Conservation (phyloP, 2,113 vertebrate genomes). For the Lipophrys pholis region DNA sequence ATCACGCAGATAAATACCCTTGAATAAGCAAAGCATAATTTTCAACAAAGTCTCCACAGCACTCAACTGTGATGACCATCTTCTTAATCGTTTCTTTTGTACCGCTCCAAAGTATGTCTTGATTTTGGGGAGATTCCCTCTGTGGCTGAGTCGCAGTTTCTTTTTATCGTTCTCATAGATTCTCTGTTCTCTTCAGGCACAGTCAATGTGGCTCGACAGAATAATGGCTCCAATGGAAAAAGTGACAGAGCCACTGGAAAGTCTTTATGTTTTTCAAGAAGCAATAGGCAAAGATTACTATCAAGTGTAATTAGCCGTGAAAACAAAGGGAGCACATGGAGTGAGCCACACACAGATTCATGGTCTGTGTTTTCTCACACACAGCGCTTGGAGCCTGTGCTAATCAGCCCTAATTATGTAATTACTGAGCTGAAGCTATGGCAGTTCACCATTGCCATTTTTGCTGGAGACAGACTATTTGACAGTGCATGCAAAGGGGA, state of each 20-base stretch:
- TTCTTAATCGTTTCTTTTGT: no score
- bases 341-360: conserved; percentile 32
- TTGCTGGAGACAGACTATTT: neutral
- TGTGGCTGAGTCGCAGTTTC: neutral
- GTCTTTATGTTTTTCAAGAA: conserved; percentile 15
- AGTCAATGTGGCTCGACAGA: conserved; percentile 4
- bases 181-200: conserved; percentile 8
- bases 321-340: conserved; percentile 17
- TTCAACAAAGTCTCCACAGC: no score
- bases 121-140: neutral
- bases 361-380: neutral
- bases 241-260: conserved; percentile 26
- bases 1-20: no score
- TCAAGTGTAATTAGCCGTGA: conserved; percentile 31
- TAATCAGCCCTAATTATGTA: conserved; percentile 55
- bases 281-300: conserved; percentile 29
- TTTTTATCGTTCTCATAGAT: neutral
- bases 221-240: conserved; percentile 29
- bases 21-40: no score
- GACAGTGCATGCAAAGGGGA: neutral
- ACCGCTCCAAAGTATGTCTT: neutral
- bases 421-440: conserved; percentile 25
- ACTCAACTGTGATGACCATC: no score
- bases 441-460: conserved; percentile 27
- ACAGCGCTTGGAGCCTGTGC: conserved; percentile 24